Evolutionary conservation across 1,140 invertebrate genomes (phyloP), one percentile per base, ranked within the genome.

Genomic region (Atta texana): DNA sequence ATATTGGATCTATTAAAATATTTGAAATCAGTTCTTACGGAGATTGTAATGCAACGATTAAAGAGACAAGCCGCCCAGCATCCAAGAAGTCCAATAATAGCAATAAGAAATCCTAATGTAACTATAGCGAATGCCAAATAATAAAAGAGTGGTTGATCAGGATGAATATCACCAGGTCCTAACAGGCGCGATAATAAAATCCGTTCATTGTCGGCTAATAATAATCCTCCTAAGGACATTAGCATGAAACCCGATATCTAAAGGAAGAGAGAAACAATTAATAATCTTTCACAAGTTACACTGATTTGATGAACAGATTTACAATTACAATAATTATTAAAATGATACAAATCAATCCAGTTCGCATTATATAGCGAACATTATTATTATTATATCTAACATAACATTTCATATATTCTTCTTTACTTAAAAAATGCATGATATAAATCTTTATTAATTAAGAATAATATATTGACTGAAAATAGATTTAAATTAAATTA

Each of bases 61-160:
- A 61, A 84, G 82, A 97, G 94, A 92, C 97, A 97, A 10, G 97
- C 97, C 1, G 97, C 97, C 97, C 97, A 98, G 91, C 97, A 98
- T 44, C 97, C 97, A 8, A 98, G 92, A 53, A 98, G 95, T 3
- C 97, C 96, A 5, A 96, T 96, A 5, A 96, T 94, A 39, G 97
- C 96, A 49, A 97, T 96, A 24, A 96, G 92, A 55, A 98, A 95
- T 21, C 97, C 98, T 0, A 97, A 93, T 0, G 95, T 95, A 21
- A 97, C 95, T 34, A 97, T 91, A 2, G 96, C 96, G 18, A 98
- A 95, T 0, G 97, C 96, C 1, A 97, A 94, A 89, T 98, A 98
- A 92, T 97, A 97, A 82, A 98, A 96, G 12, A 97, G 94, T 1
- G 97, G 97, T 85, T 98, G 96, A 86, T 94, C 57, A 93, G 96